Conservation (phyloP, 2,797 vertebrate species). For the Pogoniulus pusillus region DNA sequence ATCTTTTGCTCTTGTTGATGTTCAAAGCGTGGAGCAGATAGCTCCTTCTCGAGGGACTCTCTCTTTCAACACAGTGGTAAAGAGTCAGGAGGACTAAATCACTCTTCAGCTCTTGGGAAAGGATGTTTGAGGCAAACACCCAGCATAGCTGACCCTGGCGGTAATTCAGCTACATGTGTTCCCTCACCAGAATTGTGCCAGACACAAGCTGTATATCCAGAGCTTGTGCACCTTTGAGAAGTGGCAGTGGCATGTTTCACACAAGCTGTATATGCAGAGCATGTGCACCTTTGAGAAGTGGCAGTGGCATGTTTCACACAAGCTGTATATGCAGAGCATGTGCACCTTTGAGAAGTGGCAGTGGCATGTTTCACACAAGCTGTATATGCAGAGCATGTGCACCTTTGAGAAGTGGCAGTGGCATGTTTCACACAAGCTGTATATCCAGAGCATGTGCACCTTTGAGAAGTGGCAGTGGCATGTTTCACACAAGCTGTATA, state of each 20-base stretch:
- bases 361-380: not conserved
- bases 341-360: not conserved
- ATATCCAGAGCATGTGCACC: not conserved
- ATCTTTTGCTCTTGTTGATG: not conserved
- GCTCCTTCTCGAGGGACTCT: not conserved
- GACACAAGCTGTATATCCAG: not conserved
- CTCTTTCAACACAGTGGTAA: not conserved
- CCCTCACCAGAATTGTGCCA: rapidly evolving
- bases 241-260: not conserved
- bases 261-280: not conserved
- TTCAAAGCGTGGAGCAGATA: not conserved
- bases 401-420: not conserved
- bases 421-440: not conserved
- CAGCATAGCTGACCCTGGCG: not conserved
- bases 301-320: not conserved
- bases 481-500: not conserved
- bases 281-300: not conserved
- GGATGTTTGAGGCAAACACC: not conserved
- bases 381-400: not conserved
- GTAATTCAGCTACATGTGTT: not conserved
- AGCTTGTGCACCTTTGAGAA: not conserved
- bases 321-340: not conserved
- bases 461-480: not conserved
- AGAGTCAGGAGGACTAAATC: not conserved
- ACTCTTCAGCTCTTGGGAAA: not conserved